These are phyloP conservation scores for Meandrina meandrites DNA, from an alignment of 92 coral and sea anemone genomes.

Conservation along the genomic window DNA sequence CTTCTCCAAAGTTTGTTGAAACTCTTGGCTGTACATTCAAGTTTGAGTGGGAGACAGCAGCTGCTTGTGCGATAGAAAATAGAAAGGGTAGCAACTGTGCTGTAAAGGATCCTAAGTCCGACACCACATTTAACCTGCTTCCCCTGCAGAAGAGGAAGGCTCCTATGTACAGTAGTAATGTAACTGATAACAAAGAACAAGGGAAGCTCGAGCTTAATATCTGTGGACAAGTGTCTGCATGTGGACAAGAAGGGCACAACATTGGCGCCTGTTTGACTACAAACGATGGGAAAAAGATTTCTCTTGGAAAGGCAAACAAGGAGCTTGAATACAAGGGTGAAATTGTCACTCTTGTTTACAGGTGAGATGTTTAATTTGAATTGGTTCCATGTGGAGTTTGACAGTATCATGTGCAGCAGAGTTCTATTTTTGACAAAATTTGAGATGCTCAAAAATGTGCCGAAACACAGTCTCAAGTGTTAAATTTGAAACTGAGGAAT, in stretches of 20 bases:
- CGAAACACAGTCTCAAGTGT: no score
- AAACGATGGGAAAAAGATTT: constrained; percentile 40
- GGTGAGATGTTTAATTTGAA: constrained; percentile 36
- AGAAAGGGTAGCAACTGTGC: constrained; percentile 58
- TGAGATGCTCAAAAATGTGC: no score
- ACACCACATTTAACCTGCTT: constrained; percentile 69
- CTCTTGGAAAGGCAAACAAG: constrained; percentile 53
- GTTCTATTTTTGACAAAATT: no score
- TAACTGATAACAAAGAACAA: constrained; percentile 28
- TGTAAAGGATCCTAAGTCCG: constrained; percentile 73
- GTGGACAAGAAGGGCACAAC: constrained; percentile 8
- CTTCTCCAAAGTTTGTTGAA: constrained; percentile 60
- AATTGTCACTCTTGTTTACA: constrained; percentile 67
- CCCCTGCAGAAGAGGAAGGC: constrained; percentile 33
- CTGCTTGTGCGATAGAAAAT: constrained; percentile 80
- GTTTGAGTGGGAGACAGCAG: constrained; percentile 83
- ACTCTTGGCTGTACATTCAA: constrained; percentile 59
- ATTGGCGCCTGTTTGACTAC: constrained; percentile 66
- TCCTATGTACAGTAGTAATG: constrained; percentile 8
- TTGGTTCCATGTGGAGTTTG: neutral
- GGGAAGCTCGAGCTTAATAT: constrained; percentile 62
- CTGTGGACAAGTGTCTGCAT: constrained; percentile 51
- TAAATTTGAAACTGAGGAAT: no score
- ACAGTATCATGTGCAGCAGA: no score
- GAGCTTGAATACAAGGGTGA: constrained; percentile 71